Evolutionary conservation across 1,140 invertebrate genomes (phyloP).

Genomic region (fruit fly (Drosophila melanogaster)): Release_6_plus_ISO1_MT NC_004354.4:11306001-11306500

Average conservation of each 20-base stretch:
- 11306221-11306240: constrained; percentile 2
- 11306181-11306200: constrained; percentile 4
- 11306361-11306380: constrained; percentile 52
- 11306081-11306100: too few species aligned
- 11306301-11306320: constrained; percentile 58
- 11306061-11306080: too few species aligned
- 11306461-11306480: neutral
- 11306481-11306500: constrained; percentile 40
- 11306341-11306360: constrained; percentile 48
- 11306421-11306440: constrained; percentile 62
- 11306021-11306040: neutral
- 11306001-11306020: neutral
- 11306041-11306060: neutral
- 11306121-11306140: neutral
- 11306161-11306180: constrained; percentile 1
- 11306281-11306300: constrained; percentile 19
- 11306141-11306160: neutral
- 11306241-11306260: constrained; percentile 3
- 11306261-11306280: constrained; percentile 8
- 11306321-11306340: constrained; percentile 36
- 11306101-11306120: too few species aligned
- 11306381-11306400: constrained; percentile 9
- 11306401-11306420: constrained; percentile 46
- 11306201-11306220: neutral
- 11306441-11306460: constrained; percentile 45